Evolutionary conservation across 2,888 invertebrate genomes (phyloP).

Genomic region (Dendrolimus pini): DNA sequence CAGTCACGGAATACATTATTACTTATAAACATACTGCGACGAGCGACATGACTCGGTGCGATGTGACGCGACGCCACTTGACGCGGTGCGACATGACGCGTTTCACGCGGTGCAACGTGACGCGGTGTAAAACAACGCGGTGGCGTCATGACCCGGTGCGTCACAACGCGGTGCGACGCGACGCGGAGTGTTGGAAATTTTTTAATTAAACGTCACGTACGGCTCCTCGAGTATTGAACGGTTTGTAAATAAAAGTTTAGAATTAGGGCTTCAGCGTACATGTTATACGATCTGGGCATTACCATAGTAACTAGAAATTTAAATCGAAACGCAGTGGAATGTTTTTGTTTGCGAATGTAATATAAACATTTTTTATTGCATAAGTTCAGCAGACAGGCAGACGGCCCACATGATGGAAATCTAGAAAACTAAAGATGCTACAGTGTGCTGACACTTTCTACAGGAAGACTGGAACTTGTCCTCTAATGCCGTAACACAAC

Average conservation of each 20-base stretch:
- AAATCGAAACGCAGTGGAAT: too few species aligned
- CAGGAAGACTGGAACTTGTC: too few species aligned
- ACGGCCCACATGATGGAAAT: too few species aligned
- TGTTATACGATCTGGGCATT: background rate
- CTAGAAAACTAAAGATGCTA: too few species aligned
- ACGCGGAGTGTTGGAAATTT: background rate
- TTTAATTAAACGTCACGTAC: background rate
- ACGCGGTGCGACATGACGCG: background rate
- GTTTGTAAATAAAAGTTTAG: background rate
- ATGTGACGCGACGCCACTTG: background rate
- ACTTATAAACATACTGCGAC: background rate
- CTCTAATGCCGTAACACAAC: too few species aligned
- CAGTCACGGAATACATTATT: background rate
- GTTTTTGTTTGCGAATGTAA: too few species aligned
- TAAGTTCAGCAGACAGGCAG: too few species aligned
- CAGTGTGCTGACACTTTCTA: too few species aligned
- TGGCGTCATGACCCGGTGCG: too few species aligned
- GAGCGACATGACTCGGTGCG: background rate
- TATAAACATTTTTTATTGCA: too few species aligned
- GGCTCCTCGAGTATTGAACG: background rate
- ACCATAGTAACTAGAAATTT: too few species aligned
- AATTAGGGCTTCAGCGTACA: background rate
- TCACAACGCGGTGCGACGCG: background rate
- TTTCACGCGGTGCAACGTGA: too few species aligned
- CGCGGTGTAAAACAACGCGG: background rate